Percentiles rank a stretch among this genome's conserved stretches.
Conservation (phyloP, 2,113 vertebrate genomes). For the Myiagra hebetior region DNA sequence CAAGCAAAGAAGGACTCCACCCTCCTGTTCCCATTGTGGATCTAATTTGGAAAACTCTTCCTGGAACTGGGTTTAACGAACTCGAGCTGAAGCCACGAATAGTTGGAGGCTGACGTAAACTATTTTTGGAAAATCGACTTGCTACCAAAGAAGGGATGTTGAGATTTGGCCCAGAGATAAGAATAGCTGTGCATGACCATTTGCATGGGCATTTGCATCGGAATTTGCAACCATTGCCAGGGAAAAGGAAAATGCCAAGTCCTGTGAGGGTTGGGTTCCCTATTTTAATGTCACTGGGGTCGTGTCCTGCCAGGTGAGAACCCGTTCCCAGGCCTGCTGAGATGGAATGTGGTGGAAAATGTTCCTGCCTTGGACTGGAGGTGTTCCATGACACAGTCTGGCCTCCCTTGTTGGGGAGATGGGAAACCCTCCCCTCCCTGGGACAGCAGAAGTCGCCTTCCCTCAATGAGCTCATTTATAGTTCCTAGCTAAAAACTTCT, state of each 20-base stretch:
- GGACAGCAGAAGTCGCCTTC: background rate
- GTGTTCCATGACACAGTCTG: background rate
- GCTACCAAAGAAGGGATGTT: background rate
- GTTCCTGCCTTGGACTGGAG: background rate
- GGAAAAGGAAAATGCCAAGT: background rate
- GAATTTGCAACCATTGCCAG: background rate
- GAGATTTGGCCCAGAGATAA: constrained; percentile 1
- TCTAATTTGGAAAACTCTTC: background rate
- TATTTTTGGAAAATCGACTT: background rate
- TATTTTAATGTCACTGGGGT: background rate
- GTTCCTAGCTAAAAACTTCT: background rate
- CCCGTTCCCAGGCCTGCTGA: background rate
- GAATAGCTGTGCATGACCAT: background rate
- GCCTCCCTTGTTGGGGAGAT: background rate
- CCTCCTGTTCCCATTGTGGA: background rate
- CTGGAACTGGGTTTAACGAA: background rate
- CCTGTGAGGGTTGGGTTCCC: background rate
- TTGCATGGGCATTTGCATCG: background rate
- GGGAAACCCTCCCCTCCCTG: background rate
- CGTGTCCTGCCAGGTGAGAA: background rate
- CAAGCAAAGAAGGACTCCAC: background rate
- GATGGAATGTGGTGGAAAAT: background rate
- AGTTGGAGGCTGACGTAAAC: background rate
- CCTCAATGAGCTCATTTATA: background rate
- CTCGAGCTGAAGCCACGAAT: background rate